These are phyloP conservation scores for Gryllus bimaculatus DNA, from an alignment of 1,140 invertebrate species.

Conservation along the genomic window DNA sequence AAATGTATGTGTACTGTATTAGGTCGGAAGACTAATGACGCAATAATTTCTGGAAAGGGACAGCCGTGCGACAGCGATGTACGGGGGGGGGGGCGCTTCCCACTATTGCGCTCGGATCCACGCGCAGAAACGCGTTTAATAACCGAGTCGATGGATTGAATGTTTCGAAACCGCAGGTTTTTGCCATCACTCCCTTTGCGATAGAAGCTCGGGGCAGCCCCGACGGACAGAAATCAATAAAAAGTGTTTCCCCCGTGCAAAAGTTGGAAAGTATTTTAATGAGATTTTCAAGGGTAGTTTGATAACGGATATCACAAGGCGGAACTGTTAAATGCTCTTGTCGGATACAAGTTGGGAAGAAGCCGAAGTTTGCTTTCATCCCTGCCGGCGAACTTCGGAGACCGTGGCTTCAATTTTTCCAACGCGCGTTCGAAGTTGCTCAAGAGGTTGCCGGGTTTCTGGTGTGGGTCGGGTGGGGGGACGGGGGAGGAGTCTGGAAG, in stretches of 20 bases:
- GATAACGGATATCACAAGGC: background rate
- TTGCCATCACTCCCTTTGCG: too few species aligned
- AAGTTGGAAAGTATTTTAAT: constrained; percentile 1
- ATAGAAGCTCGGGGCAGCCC: too few species aligned
- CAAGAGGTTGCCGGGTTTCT: background rate
- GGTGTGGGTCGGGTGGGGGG: too few species aligned
- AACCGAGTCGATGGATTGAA: too few species aligned
- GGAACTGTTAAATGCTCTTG: constrained; percentile 1
- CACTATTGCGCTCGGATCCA: too few species aligned
- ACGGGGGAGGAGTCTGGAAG: background rate
- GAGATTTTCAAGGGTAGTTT: constrained; percentile 4
- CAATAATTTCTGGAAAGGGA: too few species aligned
- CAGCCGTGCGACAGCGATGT: too few species aligned
- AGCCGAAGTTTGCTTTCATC: background rate
- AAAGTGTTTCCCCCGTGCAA: background rate
- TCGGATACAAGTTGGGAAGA: background rate
- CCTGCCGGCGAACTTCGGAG: background rate
- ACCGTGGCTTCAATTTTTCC: background rate
- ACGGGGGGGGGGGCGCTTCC: too few species aligned
- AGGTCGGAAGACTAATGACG: too few species aligned
- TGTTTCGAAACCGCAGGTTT: too few species aligned
- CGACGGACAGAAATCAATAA: background rate
- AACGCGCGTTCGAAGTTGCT: background rate
- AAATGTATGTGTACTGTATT: too few species aligned
- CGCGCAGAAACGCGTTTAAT: too few species aligned